phyloP scores from a whole-genome alignment of 2,113 vertebrate species.

The Gymnarchus niloticus region DNA sequence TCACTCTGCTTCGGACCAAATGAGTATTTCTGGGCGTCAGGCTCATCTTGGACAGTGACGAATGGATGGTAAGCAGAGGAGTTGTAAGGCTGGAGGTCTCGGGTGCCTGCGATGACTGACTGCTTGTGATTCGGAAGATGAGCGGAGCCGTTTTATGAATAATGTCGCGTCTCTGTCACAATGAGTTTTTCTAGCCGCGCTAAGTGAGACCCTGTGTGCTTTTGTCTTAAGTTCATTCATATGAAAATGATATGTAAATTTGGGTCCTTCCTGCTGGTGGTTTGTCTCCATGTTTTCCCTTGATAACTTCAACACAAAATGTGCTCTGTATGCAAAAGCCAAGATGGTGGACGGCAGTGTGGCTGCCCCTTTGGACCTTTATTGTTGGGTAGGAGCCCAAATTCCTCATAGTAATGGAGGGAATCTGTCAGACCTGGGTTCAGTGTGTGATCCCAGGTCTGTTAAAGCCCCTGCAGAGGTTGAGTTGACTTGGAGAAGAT shows the following conservation, averaged over 20 bases:
- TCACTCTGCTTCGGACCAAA: not conserved
- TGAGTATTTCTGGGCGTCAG: not conserved
- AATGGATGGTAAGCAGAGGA: not conserved
- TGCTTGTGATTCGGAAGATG: not conserved
- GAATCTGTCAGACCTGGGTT: not conserved
- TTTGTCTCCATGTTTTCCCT: not conserved
- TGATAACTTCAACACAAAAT: not conserved
- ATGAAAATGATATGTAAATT: not conserved
- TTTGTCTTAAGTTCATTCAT: not conserved
- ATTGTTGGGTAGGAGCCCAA: not conserved
- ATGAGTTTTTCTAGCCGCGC: not conserved
- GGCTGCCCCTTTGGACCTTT: not conserved
- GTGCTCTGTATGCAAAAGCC: not conserved
- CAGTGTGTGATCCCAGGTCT: not conserved
- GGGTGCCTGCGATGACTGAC: not conserved
- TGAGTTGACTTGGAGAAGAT: not conserved
- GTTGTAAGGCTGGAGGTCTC: not conserved
- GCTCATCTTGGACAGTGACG: not conserved
- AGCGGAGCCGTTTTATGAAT: not conserved
- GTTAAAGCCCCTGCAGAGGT: not conserved
- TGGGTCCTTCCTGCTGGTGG: not conserved
- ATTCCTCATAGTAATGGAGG: not conserved
- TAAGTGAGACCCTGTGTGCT: too few relatives aligned
- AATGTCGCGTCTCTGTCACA: not conserved
- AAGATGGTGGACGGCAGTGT: not conserved